Conservation (phyloP, 2,113 vertebrate genomes). For the Megalops atlanticus region DNA sequence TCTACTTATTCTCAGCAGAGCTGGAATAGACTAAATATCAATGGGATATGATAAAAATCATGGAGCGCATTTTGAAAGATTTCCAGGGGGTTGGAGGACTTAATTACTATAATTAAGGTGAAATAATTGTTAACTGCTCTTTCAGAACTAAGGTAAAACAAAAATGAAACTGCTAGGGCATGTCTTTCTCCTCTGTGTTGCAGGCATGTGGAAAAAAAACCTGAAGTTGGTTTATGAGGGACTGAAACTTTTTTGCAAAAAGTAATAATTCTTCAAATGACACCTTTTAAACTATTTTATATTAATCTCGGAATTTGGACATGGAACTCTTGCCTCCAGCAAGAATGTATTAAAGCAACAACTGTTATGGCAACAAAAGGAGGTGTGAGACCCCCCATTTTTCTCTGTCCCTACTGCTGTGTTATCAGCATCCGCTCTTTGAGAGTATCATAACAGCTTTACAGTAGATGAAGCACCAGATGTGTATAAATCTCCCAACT, state of each 20-base stretch:
- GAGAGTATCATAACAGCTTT: slow-evolving; percentile 62
- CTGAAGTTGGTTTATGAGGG: not conserved
- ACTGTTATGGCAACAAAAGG: not conserved
- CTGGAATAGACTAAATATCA: not conserved
- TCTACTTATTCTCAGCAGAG: not conserved
- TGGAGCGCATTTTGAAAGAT: not conserved
- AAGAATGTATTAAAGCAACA: not conserved
- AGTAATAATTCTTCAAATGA: not conserved
- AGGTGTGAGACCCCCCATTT: not conserved
- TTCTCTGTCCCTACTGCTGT: not conserved
- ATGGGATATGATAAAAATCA: not conserved
- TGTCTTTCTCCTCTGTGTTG: not conserved
- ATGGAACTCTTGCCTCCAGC: not conserved
- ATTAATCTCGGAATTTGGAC: not conserved
- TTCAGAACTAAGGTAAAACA: not conserved
- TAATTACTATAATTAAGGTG: not conserved
- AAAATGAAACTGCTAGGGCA: not conserved
- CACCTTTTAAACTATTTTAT: not conserved
- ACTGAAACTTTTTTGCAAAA: not conserved
- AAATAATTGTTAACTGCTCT: not conserved
- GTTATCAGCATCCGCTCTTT: slow-evolving; percentile 31
- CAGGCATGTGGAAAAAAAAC: not conserved
- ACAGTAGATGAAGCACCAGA: slow-evolving; percentile 65
- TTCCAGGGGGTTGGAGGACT: not conserved
- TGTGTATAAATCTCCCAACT: slow-evolving; percentile 66